These are phyloP conservation scores for Zosterops lateralis DNA, from an alignment of 2,113 vertebrate species.

Conservation along the genomic window DNA sequence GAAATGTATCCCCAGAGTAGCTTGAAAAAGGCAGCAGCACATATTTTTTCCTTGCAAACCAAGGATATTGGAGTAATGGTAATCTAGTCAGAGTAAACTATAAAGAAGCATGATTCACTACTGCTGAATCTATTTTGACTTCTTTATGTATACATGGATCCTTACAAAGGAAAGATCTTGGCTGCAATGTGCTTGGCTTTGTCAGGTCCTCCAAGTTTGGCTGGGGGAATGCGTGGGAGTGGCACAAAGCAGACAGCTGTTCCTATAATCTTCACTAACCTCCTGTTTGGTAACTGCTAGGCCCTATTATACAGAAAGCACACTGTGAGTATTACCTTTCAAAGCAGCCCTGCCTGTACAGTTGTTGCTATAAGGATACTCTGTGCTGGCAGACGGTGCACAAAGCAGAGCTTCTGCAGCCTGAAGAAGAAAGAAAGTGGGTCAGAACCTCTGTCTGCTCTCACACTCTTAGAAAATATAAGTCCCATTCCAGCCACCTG, in stretches of 20 bases:
- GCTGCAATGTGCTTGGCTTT: not conserved
- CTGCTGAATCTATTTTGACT: not conserved
- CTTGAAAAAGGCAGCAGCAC: not conserved
- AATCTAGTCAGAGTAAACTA: not conserved
- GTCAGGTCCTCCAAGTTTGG: not conserved
- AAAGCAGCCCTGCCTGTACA: not conserved
- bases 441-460: not conserved
- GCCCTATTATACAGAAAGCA: slow-evolving; percentile 1
- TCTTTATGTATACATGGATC: not conserved
- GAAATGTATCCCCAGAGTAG: not conserved
- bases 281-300: slow-evolving; percentile 24
- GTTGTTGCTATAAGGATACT: slow-evolving; percentile 12
- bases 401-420: not conserved
- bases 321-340: slow-evolving; percentile 42
- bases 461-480: not conserved
- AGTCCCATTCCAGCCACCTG: not conserved
- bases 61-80: not conserved
- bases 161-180: not conserved
- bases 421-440: not conserved
- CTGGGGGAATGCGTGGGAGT: not conserved
- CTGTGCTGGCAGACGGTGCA: not conserved
- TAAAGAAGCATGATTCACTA: not conserved
- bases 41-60: not conserved
- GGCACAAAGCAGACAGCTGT: slow-evolving; percentile 36
- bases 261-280: slow-evolving; percentile 16